These are phyloP conservation scores for Euwallacea fornicatus DNA, from an alignment of 1,140 invertebrate genomes.

Conservation along the genomic window DNA sequence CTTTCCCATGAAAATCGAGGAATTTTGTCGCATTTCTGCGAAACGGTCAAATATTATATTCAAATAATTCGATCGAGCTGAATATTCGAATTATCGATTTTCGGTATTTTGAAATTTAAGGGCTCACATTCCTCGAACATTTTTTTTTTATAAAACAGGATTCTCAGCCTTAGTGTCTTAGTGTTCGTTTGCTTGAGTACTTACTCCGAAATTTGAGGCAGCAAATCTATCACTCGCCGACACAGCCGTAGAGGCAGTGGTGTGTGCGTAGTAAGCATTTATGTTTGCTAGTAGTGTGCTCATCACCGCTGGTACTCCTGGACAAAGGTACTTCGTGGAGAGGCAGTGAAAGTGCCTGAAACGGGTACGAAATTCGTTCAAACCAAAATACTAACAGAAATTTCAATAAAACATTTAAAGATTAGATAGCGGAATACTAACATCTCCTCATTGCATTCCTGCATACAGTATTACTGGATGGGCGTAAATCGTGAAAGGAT, in stretches of 20 bases:
- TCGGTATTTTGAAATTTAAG: too few relatives aligned
- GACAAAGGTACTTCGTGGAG: conserved; percentile 98
- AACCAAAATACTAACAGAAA: too few relatives aligned
- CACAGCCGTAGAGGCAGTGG: conserved; percentile 96
- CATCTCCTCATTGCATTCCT: background rate
- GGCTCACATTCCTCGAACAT: too few relatives aligned
- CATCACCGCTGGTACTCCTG: conserved; percentile 98
- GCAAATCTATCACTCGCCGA: conserved; percentile 98
- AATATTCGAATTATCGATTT: too few relatives aligned
- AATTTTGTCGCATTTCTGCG: background rate
- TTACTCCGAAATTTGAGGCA: conserved; percentile 98
- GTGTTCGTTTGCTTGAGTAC: background rate
- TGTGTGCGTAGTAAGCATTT: conserved; percentile 99
- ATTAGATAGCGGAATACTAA: too few relatives aligned
- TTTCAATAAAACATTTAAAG: too few relatives aligned
- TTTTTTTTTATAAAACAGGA: too few relatives aligned
- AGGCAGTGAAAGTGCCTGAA: conserved; percentile 97
- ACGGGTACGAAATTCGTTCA: conserved; percentile 33
- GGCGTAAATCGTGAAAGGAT: background rate
- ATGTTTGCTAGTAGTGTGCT: conserved; percentile 98
- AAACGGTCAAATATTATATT: too few relatives aligned
- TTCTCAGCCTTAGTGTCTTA: too few relatives aligned
- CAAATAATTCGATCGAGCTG: too few relatives aligned
- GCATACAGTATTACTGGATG: background rate
- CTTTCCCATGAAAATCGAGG: background rate